Evolutionary conservation across 2,113 vertebrate genomes (phyloP).

Genomic region (Dipodomys stephensi): DNA sequence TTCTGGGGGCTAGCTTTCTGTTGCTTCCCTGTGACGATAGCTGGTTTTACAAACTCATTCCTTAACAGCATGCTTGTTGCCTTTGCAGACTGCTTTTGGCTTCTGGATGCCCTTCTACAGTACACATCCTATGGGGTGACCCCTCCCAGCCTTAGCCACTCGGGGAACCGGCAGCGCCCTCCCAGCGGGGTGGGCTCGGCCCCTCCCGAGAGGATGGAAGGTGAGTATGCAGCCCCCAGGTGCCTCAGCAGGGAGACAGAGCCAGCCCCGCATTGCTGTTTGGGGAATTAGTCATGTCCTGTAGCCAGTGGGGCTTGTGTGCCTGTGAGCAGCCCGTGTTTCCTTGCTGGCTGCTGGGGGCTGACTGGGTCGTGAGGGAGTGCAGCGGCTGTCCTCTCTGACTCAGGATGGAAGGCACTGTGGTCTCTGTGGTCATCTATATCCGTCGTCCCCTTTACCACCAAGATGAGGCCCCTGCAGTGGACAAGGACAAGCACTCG

Average conservation of each 20-base stretch:
- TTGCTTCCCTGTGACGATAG: constrained; percentile 28
- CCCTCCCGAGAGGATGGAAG: constrained; percentile 96
- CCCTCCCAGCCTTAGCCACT: constrained; percentile 96
- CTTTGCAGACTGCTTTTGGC: constrained; percentile 96
- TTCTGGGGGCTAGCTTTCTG: not conserved
- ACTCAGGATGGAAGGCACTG: no score
- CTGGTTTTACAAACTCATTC: not conserved
- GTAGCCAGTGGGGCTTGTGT: not conserved
- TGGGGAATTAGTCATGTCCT: no score
- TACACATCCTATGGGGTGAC: constrained; percentile 96
- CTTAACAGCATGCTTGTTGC: not conserved
- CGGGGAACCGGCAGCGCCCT: constrained; percentile 91
- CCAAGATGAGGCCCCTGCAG: not conserved
- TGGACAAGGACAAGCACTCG: not conserved
- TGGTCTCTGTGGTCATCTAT: accelerated
- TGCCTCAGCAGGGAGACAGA: accelerated
- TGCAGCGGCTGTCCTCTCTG: no score
- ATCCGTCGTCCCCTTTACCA: accelerated
- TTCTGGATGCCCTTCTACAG: constrained; percentile 96
- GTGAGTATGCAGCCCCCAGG: constrained; percentile 82
- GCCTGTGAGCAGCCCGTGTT: not conserved
- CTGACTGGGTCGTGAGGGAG: accelerated
- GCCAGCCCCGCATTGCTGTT: not conserved
- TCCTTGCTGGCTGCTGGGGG: not conserved
- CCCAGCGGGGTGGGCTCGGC: constrained; percentile 88